phyloP scores from a whole-genome alignment of 2,888 invertebrate genomes.

The Hemithea aestivaria region DNA sequence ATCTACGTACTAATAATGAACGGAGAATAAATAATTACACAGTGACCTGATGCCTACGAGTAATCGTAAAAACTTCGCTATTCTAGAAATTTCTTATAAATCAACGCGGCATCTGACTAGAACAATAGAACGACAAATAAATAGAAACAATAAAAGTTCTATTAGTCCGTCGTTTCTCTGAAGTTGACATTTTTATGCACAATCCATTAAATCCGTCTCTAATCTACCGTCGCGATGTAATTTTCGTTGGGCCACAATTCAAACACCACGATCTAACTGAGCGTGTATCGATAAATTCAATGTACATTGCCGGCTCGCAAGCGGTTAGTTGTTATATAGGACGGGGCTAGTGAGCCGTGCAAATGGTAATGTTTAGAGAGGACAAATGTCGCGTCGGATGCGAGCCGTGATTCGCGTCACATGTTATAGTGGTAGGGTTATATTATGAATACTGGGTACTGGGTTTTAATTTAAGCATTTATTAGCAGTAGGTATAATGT shows the following conservation, averaged over 20 bases:
- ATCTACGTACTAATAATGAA: too few species aligned
- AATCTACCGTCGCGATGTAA: slow-evolving; percentile 9
- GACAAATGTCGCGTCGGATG: slow-evolving; percentile 37
- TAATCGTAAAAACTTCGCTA: too few species aligned
- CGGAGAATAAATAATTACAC: too few species aligned
- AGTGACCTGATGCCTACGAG: too few species aligned
- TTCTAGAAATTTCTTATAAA: too few species aligned
- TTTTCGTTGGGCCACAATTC: slow-evolving; percentile 7
- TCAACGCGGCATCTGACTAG: too few species aligned
- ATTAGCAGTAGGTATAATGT: too few species aligned
- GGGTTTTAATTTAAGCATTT: too few species aligned
- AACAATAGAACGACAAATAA: too few species aligned
- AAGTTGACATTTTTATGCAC: slow-evolving; percentile 8
- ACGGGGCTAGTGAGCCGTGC: slow-evolving; percentile 51
- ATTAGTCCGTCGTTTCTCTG: background rate
- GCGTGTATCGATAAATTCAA: slow-evolving; percentile 17
- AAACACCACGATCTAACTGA: slow-evolving; percentile 7
- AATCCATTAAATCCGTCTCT: slow-evolving; percentile 7
- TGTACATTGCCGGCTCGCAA: slow-evolving; percentile 41
- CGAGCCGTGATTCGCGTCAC: slow-evolving; percentile 19
- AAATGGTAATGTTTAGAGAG: slow-evolving; percentile 50
- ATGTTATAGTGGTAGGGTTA: slow-evolving; percentile 18
- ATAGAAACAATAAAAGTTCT: too few species aligned
- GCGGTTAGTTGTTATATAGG: slow-evolving; percentile 32
- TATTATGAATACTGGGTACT: too few species aligned